A percentile compares a stretch with the other conserved stretches of the same genome.
Conservation (phyloP, 2,888 invertebrate species). For the Orthosia incerta region DNA sequence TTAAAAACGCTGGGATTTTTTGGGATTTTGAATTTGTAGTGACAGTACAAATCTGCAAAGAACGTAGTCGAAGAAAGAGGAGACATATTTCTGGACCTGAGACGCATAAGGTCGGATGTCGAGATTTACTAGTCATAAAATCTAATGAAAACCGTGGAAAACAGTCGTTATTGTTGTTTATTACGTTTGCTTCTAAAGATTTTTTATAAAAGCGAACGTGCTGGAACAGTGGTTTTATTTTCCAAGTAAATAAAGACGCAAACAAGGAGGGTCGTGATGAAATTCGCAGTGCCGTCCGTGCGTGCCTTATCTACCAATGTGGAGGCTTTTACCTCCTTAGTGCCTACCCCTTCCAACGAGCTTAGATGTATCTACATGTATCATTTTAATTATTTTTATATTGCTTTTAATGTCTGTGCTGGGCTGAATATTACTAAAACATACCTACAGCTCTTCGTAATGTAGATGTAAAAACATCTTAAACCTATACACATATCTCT, state of each 20-base stretch:
- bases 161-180: slow-evolving; percentile 10
- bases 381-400: slow-evolving; percentile 55
- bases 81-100: too few relatives aligned
- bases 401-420: not conserved
- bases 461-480: slow-evolving; percentile 1
- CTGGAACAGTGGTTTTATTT: slow-evolving; percentile 70
- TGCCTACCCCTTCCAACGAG: slow-evolving; percentile 69
- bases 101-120: too few relatives aligned
- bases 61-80: slow-evolving; percentile 13
- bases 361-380: slow-evolving; percentile 59
- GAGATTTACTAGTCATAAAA: slow-evolving; percentile 2
- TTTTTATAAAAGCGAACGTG: slow-evolving; percentile 40
- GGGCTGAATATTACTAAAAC: not conserved
- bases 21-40: slow-evolving; percentile 13
- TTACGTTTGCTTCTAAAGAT: slow-evolving; percentile 9
- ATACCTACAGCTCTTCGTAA: not conserved
- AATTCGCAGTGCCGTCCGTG: slow-evolving; percentile 82
- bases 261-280: slow-evolving; percentile 79
- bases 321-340: slow-evolving; percentile 75
- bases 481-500: not conserved
- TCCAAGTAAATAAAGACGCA: slow-evolving; percentile 79
- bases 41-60: too few relatives aligned
- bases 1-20: slow-evolving; percentile 8
- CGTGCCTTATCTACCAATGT: slow-evolving; percentile 86
- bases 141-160: slow-evolving; percentile 11